Conservation (phyloP, 2,113 vertebrate species). For the Antennarius striatus region DNA sequence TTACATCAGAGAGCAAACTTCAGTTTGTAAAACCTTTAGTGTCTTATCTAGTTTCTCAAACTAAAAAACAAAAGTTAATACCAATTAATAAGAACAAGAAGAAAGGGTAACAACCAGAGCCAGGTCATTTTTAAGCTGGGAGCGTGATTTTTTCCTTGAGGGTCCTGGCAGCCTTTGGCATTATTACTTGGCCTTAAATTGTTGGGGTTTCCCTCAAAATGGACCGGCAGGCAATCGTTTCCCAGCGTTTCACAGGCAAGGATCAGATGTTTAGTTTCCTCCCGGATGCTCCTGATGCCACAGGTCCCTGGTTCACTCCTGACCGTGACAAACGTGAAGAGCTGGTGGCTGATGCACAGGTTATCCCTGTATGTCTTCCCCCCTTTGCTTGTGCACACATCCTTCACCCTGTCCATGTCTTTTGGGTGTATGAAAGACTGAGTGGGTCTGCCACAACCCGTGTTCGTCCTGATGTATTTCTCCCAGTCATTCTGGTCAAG, state of each 20-base stretch:
- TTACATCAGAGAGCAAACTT: background rate
- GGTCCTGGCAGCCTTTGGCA: conserved; percentile 60
- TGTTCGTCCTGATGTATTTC: conserved; percentile 54
- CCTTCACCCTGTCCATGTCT: conserved; percentile 64
- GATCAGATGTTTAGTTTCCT: conserved; percentile 77
- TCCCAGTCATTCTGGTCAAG: conserved; percentile 63
- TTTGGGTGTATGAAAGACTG: conserved; percentile 75
- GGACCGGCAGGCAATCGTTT: conserved; percentile 74
- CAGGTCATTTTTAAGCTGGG: conserved; percentile 6
- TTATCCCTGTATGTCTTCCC: conserved; percentile 64
- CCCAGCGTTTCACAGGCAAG: conserved; percentile 74
- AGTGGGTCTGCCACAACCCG: conserved; percentile 71
- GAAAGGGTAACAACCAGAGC: conserved; percentile 33
- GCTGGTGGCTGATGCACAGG: conserved; percentile 77
- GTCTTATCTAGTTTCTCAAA: background rate
- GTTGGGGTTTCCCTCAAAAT: conserved; percentile 75
- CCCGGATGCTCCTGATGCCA: conserved; percentile 52
- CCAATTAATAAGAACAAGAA: background rate
- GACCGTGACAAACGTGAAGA: conserved; percentile 76
- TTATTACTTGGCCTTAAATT: conserved; percentile 55
- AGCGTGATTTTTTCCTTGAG: background rate
- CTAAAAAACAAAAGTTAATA: conserved; percentile 6
- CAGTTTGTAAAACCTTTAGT: background rate
- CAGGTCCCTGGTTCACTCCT: conserved; percentile 58
- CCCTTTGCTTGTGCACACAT: conserved; percentile 66